phyloP scores from a whole-genome alignment of 2,113 vertebrate species.

The Corvus hawaiiensis region DNA sequence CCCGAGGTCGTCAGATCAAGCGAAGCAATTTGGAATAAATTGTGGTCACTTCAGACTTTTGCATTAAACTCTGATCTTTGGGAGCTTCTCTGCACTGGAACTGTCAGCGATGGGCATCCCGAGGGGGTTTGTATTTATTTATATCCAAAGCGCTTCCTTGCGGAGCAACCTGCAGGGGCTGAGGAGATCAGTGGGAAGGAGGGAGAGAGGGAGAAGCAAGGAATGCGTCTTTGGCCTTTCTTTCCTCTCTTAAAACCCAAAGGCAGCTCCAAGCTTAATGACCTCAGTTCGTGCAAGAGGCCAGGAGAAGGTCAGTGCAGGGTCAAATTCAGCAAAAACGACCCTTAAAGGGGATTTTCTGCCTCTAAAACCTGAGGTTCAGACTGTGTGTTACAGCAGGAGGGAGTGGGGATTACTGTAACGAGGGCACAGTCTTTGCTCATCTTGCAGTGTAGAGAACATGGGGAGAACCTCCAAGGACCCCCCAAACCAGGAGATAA shows the following conservation, averaged over 20 bases:
- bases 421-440: no score
- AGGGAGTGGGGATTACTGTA: neutral
- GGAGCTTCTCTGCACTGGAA: neutral
- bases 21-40: conserved; percentile 58
- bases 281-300: neutral
- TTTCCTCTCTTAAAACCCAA: neutral
- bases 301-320: rapidly evolving
- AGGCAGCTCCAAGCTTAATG: neutral
- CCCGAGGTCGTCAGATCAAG: neutral
- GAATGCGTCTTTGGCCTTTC: neutral
- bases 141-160: neutral
- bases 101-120: neutral
- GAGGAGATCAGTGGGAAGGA: neutral
- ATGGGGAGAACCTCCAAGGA: neutral
- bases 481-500: neutral
- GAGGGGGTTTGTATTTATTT: conserved; percentile 22
- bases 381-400: rapidly evolving
- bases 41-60: conserved; percentile 15
- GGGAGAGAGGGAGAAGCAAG: neutral
- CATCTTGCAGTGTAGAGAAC: neutral
- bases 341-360: neutral
- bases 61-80: conserved; percentile 55
- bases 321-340: neutral
- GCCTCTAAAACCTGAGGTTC: neutral
- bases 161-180: neutral